Evolutionary conservation across 2,888 invertebrate genomes (phyloP), one percentile per base, ranked within the genome.

Genomic region (Polydrusus tereticollis): DNA sequence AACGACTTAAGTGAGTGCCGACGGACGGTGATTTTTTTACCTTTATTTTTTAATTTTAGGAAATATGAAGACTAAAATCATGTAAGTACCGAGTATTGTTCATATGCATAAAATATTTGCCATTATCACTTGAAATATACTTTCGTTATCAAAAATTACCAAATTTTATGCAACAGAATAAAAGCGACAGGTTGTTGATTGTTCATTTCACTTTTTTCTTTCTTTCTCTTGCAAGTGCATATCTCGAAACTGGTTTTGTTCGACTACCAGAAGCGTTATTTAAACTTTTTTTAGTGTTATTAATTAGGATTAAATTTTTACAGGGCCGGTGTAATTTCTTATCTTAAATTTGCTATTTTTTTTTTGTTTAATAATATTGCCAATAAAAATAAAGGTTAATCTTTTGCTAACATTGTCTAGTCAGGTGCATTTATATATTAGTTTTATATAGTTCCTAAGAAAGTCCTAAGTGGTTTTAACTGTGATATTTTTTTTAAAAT

Each of bases 141-240:
- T 8, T 16, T 29, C 0, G 7, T 55, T 55, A 1, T 29, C 26
- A 29, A 18, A n/a, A 55, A 29, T 29, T 29, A 55, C 8, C 10
- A 55, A 47, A 29, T 33, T 55, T 29, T 55, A 55, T 10, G 16
- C 10, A 29, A 55, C 3, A 26, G 10, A 29, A 55, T 55, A 67
- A 67, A 33, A 67, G 38, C 33, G 59, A 47, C 67, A 67, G 67
- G 50, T 47, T 29, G 18, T 26, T 66, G 57, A 52, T 50, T 50
- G 41, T 33, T 58, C 70, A 65, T 71, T 71, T 71, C 71, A 71
- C 72, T 72, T 71, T 71, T n/a, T 71, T 47, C 69, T 69, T 65
- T 70, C 70, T 70, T 65, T 70, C 72, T 57, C 47, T 38, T 47
- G 50, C 63, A 67, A 72, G 72, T 72, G 67, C 67, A 72, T 72